Percentiles rank a stretch among this genome's conserved stretches.
Conservation (phyloP, 1,140 invertebrate genomes). For the Tribolium castaneum region DNA sequence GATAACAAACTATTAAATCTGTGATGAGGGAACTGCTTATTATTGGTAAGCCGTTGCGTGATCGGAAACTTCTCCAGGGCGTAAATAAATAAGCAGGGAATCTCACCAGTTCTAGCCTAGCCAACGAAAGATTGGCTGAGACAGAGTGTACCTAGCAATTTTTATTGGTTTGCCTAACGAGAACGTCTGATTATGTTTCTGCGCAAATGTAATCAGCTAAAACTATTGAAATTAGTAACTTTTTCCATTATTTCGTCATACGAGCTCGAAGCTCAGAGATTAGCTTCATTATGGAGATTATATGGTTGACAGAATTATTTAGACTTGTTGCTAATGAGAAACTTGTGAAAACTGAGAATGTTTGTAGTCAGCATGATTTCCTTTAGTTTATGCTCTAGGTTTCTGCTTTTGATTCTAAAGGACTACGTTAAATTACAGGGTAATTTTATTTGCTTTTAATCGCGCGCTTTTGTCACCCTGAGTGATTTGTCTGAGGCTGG, state of each 20-base stretch:
- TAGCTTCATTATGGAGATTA: neutral
- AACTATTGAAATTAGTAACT: neutral
- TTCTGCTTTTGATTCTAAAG: neutral
- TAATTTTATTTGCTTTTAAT: neutral
- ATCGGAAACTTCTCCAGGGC: neutral
- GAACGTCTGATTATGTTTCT: neutral
- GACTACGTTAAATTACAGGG: neutral
- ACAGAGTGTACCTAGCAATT: neutral
- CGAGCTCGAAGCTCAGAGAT: neutral
- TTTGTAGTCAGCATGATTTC: neutral
- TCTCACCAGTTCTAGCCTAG: neutral
- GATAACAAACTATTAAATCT: neutral
- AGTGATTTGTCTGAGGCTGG: neutral
- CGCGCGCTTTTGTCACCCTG: neutral
- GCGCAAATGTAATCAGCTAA: neutral
- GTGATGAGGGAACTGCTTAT: neutral
- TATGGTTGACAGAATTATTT: neutral
- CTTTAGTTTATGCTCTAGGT: neutral
- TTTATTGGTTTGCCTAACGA: neutral
- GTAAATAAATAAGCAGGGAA: neutral
- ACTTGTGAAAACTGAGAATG: neutral
- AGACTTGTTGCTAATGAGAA: neutral
- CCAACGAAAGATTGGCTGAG: neutral
- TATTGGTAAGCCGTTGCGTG: neutral
- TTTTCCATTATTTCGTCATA: constrained; percentile 1